Conservation (phyloP, 2,113 vertebrate genomes). For the Megaleporinus macrocephalus region DNA sequence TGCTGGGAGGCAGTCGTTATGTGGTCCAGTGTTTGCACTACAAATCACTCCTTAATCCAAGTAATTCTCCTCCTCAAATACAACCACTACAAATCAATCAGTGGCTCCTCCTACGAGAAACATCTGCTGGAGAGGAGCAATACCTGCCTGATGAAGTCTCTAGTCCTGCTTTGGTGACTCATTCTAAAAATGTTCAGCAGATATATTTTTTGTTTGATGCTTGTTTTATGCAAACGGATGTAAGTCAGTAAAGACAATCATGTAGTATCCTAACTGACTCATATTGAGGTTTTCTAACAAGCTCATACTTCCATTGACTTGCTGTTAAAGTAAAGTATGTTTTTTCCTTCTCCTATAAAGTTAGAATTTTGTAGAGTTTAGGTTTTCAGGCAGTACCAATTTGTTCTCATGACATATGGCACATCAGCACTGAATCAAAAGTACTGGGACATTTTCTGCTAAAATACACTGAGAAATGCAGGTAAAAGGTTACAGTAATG, state of each 20-base stretch:
- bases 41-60: constrained; percentile 41
- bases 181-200: too few species aligned
- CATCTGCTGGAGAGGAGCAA: neutral
- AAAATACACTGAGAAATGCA: neutral
- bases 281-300: too few species aligned
- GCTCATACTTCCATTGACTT: too few species aligned
- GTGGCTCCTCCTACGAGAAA: constrained; percentile 35
- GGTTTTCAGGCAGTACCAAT: too few species aligned
- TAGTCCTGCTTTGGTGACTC: neutral
- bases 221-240: too few species aligned
- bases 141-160: constrained; percentile 10
- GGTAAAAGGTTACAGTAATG: neutral
- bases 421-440: neutral
- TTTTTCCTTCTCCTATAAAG: too few species aligned
- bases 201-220: too few species aligned
- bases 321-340: too few species aligned
- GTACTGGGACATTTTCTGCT: neutral
- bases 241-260: neutral
- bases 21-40: constrained; percentile 35
- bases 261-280: too few species aligned
- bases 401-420: neutral
- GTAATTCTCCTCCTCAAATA: constrained; percentile 38
- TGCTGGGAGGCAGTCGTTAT: constrained; percentile 3
- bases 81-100: constrained; percentile 24
- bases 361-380: too few species aligned